A percentile compares a stretch with the other conserved stretches of the same genome.
These are phyloP conservation scores for Osmerus mordax DNA, from an alignment of 2,113 vertebrate species.

Conservation along the genomic window DNA sequence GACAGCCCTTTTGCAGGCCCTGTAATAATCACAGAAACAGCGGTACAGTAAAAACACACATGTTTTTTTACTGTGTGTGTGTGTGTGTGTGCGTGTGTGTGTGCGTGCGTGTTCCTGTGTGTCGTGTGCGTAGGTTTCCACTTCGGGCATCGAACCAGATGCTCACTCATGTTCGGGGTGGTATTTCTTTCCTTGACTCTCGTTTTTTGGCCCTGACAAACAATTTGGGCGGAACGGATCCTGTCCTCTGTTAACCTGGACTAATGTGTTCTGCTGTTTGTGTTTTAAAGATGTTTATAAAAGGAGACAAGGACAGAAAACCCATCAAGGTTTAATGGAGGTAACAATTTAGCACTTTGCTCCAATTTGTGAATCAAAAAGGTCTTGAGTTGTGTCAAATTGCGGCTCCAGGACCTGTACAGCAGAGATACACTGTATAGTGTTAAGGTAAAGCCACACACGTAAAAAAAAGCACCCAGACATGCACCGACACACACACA, in stretches of 20 bases:
- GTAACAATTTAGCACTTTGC: slow-evolving; percentile 9
- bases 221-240: slow-evolving; percentile 44
- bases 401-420: slow-evolving; percentile 14
- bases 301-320: too few relatives aligned
- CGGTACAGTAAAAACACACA: slow-evolving; percentile 59
- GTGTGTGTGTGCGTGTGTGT: neutral
- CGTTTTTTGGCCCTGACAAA: slow-evolving; percentile 38
- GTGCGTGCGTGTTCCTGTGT: too few relatives aligned
- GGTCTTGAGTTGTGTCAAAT: neutral
- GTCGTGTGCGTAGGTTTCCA: slow-evolving; percentile 55
- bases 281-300: slow-evolving; percentile 18
- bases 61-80: slow-evolving; percentile 46
- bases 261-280: slow-evolving; percentile 20
- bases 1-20: slow-evolving; percentile 42
- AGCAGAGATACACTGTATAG: slow-evolving; percentile 14
- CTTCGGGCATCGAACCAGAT: slow-evolving; percentile 60
- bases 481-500: slow-evolving; percentile 2
- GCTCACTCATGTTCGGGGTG: slow-evolving; percentile 47
- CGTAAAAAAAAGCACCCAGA: neutral
- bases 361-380: neutral
- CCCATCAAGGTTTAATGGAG: slow-evolving; percentile 4
- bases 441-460: neutral
- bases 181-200: slow-evolving; percentile 54
- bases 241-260: slow-evolving; percentile 17
- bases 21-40: slow-evolving; percentile 59